Conservation (phyloP, 2,888 invertebrate genomes). For the Choristoneura rosaceana region DNA sequence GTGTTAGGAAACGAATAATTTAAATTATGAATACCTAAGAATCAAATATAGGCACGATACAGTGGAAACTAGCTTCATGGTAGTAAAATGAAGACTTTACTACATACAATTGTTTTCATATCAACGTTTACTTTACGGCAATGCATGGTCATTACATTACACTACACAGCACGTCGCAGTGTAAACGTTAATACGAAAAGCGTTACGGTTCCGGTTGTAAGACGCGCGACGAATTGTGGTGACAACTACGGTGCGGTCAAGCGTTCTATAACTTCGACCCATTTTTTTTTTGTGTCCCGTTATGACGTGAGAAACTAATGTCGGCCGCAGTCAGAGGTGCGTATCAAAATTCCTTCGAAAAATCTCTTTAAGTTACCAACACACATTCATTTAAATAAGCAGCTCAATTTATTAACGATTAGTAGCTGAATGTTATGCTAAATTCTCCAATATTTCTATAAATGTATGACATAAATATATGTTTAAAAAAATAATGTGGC, state of each 20-base stretch:
- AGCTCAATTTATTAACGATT: slow-evolving; percentile 17
- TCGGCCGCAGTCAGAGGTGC: slow-evolving; percentile 23
- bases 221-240: slow-evolving; percentile 45
- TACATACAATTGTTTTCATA: slow-evolving; percentile 15
- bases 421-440: slow-evolving; percentile 11
- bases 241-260: slow-evolving; percentile 43
- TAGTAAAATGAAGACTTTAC: neutral
- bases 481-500: neutral
- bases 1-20: slow-evolving; percentile 8
- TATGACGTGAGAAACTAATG: slow-evolving; percentile 39
- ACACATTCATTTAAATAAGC: slow-evolving; percentile 9
- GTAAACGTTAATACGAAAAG: slow-evolving; percentile 42
- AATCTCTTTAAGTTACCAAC: neutral
- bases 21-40: neutral
- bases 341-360: neutral
- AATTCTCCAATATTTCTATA: neutral
- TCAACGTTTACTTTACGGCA: slow-evolving; percentile 14
- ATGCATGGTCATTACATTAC: slow-evolving; percentile 33
- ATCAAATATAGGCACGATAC: neutral
- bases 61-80: neutral
- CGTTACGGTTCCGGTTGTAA: slow-evolving; percentile 42
- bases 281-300: slow-evolving; percentile 39
- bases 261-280: slow-evolving; percentile 40
- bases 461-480: neutral
- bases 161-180: slow-evolving; percentile 40